A percentile compares a stretch with the other conserved stretches of the same genome.
phyloP scores from a whole-genome alignment of 2,888 invertebrate species.

The Teinopalpus imperialis region DNA sequence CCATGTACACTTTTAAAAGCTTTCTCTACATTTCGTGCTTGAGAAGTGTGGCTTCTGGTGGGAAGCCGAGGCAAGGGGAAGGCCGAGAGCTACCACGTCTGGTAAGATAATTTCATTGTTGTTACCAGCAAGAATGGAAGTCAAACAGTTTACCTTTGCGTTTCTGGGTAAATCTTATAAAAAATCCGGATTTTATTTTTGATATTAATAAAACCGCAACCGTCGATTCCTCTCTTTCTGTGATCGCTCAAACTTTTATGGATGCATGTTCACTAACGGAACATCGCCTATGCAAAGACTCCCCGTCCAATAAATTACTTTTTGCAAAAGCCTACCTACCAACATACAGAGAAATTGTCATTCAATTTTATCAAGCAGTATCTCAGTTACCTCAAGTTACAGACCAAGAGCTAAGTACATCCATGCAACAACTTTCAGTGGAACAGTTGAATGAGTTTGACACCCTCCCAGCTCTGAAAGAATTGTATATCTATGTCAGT shows the following conservation, averaged over 20 bases:
- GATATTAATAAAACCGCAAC: constrained; percentile 97
- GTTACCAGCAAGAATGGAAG: constrained; percentile 98
- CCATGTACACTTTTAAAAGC: no score
- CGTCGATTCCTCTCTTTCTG: constrained; percentile 96
- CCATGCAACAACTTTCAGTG: constrained; percentile 95
- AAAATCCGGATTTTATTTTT: constrained; percentile 98
- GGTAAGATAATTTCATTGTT: no score
- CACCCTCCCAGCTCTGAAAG: constrained; percentile 96
- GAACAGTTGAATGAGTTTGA: constrained; percentile 96
- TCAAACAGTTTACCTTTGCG: constrained; percentile 96
- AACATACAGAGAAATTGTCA: constrained; percentile 94
- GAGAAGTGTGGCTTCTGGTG: no score
- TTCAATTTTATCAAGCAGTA: constrained; percentile 94
- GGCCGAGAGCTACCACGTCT: no score
- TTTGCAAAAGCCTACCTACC: constrained; percentile 99
- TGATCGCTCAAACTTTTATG: constrained; percentile 98
- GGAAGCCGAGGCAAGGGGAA: no score
- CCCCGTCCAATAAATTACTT: constrained; percentile 96
- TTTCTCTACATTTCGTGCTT: no score
- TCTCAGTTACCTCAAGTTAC: constrained; percentile 94
- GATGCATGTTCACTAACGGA: constrained; percentile 96
- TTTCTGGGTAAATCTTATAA: constrained; percentile 98
- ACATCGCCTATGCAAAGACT: constrained; percentile 96
- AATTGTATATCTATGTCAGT: constrained; percentile 97
- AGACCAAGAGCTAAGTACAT: constrained; percentile 96